Conservation (phyloP, 2,888 invertebrate genomes). For the Scaptodrosophila latifasciaeformis region DNA sequence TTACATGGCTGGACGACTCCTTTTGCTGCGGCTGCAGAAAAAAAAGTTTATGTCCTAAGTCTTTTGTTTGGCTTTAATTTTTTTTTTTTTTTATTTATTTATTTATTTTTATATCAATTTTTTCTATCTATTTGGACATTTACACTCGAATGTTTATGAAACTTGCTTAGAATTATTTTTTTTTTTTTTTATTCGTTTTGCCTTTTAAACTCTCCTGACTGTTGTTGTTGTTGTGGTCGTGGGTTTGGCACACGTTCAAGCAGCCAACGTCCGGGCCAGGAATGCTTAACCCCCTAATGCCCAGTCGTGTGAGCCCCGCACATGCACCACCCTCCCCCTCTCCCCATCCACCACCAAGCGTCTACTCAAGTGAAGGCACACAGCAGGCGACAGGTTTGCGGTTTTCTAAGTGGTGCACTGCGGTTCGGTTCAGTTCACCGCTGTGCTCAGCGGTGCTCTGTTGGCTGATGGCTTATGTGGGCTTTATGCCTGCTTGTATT, state of each 20-base stretch:
- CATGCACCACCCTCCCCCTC: too few relatives aligned
- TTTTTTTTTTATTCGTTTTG: conserved; percentile 12
- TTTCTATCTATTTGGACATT: conserved; percentile 26
- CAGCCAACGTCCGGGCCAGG: too few relatives aligned
- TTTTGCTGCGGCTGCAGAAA: too few relatives aligned
- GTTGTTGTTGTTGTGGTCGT: conserved; percentile 37
- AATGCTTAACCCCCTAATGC: too few relatives aligned
- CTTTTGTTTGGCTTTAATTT: conserved; percentile 55
- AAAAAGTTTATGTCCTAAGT: conserved; percentile 69
- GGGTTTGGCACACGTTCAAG: conserved; percentile 59
- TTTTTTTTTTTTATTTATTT: conserved; percentile 24
- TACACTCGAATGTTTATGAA: conserved; percentile 49
- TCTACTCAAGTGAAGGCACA: too few relatives aligned
- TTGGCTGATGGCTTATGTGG: too few relatives aligned
- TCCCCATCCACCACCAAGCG: too few relatives aligned
- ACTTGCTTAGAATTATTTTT: conserved; percentile 3
- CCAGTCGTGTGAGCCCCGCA: too few relatives aligned
- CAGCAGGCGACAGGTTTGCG: conserved; percentile 51
- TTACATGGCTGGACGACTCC: conserved; percentile 65
- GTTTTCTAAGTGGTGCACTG: too few relatives aligned
- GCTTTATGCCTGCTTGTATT: background rate
- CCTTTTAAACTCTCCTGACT: background rate
- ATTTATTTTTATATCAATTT: conserved; percentile 19
- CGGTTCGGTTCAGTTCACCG: too few relatives aligned
- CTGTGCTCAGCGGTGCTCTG: too few relatives aligned